These are phyloP conservation scores for Drosophila fuyamai DNA, from an alignment of 1,140 invertebrate genomes.

Conservation along the genomic window DNA sequence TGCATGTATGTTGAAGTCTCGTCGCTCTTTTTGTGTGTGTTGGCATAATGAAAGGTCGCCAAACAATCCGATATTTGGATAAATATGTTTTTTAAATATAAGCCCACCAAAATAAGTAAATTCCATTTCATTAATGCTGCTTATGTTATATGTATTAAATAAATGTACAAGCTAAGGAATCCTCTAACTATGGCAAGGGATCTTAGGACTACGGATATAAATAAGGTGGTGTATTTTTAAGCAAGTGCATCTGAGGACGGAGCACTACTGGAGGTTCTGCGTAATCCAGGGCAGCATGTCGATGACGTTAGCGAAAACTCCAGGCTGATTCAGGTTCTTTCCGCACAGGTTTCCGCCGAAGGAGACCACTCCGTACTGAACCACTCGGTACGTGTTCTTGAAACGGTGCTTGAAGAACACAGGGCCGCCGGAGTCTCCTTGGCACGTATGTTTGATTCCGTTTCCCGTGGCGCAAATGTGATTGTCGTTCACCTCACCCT, in stretches of 20 bases:
- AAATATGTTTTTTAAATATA: background rate
- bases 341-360: conserved; percentile 62
- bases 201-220: conserved; percentile 33
- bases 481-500: conserved; percentile 69
- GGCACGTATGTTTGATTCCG: conserved; percentile 88
- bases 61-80: no score
- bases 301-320: conserved; percentile 75
- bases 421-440: conserved; percentile 91
- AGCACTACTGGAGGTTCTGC: conserved; percentile 59
- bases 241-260: background rate
- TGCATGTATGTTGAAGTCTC: no score
- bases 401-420: conserved; percentile 82
- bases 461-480: conserved; percentile 89
- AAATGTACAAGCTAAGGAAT: conserved; percentile 35
- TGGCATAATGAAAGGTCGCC: no score
- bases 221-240: conserved; percentile 3
- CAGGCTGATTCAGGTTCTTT: conserved; percentile 47
- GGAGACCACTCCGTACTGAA: conserved; percentile 76
- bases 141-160: conserved; percentile 37
- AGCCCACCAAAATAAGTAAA: background rate
- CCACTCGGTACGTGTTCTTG: conserved; percentile 41
- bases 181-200: conserved; percentile 51
- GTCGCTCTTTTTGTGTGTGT: no score
- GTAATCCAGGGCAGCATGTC: conserved; percentile 82
- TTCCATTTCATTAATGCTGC: conserved; percentile 19